Percentiles rank a stretch among this genome's conserved stretches.
Conservation (phyloP, 2,797 vertebrate species). For the Sebastes elongatus region DNA sequence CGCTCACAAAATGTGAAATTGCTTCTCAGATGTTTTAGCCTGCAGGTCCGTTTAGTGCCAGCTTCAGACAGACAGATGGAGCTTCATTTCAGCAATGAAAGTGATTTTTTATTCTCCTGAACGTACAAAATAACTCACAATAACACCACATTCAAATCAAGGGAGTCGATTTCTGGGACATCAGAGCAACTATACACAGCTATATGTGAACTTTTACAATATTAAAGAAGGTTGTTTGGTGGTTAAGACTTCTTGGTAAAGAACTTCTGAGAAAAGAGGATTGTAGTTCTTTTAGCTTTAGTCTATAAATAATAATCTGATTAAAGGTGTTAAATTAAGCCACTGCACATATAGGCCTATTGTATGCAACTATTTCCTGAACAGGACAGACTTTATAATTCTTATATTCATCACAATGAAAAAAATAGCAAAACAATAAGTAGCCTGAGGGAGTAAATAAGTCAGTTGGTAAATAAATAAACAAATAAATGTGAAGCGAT, state of each 20-base stretch:
- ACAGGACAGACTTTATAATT: not conserved
- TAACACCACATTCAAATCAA: not conserved
- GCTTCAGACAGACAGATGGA: constrained; percentile 47
- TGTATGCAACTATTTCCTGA: not conserved
- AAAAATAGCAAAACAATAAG: not conserved
- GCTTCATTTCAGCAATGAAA: constrained; percentile 15
- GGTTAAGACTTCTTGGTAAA: not conserved
- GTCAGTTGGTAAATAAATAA: not conserved
- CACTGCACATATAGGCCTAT: not conserved
- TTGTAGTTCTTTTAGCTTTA: not conserved
- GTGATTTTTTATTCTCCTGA: constrained; percentile 2
- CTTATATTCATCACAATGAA: not conserved
- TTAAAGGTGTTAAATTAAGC: not conserved
- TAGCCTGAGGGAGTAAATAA: not conserved
- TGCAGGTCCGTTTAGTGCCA: constrained; percentile 33
- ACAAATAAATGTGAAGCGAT: not conserved
- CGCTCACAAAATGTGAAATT: constrained; percentile 14
- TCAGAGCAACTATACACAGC: not conserved
- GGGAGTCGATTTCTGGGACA: not conserved
- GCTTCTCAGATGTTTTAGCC: constrained; percentile 38
- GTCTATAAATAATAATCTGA: not conserved
- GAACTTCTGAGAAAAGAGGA: not conserved
- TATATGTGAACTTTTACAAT: no score
- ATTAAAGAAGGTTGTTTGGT: not conserved
- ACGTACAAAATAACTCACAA: not conserved